Base-by-base conservation (phyloP, 2,113 vertebrate species). In the Albula glossodonta region DNA sequence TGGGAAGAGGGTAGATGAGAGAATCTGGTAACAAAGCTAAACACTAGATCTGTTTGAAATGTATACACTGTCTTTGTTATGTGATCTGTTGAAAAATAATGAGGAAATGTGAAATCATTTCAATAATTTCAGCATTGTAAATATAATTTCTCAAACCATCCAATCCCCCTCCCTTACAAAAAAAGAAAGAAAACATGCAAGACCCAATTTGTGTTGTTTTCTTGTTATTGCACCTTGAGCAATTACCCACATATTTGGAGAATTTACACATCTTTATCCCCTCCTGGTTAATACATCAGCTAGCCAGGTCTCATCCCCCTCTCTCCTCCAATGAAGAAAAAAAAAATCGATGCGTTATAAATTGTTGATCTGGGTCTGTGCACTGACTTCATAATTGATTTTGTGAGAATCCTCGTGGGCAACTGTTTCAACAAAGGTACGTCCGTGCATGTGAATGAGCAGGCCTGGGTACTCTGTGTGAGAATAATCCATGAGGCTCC, bases 301-400 rank as follows among this genome's bases (percentile, higher is more conserved):
- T 66, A 19, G 4, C 17, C 60, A 15, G 19, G 2, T 66, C 17
- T 66, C 60, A 74, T 2, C 48, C 31, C 78, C 3, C 51, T 81
- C 17, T 22, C 17, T 19, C n/a, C 82, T 87, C 91, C 89, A 92
- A 91, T 92, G 91, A 90, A 66, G 60, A 92, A 90, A 82, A 88
- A 87, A 87, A 88, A 84, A 83, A 92, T 93, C 91, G 90, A 91
- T 91, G 83, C 80, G 31, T 78, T 82, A 80, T 31, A 86, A 87
- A 87, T 88, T 92, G 87, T 83, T 91, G 90, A 92, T 91, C 89
- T 86, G 87, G 89, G 88, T 88, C 87, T 90, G 89, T 89, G 88
- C 81, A 83, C n/a, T 41, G 22, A 88, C 88, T 90, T 89, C 87
- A 52, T 84, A 90, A 87, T 92, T 87, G 86, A 90, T 91, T 90